A percentile compares a stretch with the other conserved stretches of the same genome.
Conservation (phyloP, 2,888 invertebrate species). For the Pharmacophagus antenor region DNA sequence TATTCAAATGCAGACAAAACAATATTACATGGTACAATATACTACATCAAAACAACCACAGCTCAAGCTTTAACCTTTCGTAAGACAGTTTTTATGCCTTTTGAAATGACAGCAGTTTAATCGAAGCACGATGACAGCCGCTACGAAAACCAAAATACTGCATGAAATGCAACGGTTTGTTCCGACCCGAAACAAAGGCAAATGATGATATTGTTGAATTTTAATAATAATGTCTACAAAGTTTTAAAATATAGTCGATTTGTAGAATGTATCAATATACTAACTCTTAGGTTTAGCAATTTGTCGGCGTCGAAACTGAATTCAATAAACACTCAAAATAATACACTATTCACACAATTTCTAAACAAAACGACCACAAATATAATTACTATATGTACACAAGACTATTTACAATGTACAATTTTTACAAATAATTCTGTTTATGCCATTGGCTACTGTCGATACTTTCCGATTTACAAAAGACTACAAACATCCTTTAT, state of each 20-base stretch:
- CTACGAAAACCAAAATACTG: slow-evolving; percentile 75
- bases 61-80: slow-evolving; percentile 53
- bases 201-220: slow-evolving; percentile 52
- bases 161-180: slow-evolving; percentile 77
- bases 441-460: slow-evolving; percentile 85
- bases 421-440: slow-evolving; percentile 82
- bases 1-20: slow-evolving; percentile 47
- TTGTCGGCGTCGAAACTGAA: slow-evolving; percentile 83
- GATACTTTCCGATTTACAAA: slow-evolving; percentile 82
- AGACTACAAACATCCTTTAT: slow-evolving; percentile 78
- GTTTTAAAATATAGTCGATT: slow-evolving; percentile 51
- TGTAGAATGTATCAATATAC: slow-evolving; percentile 66
- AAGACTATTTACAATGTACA: slow-evolving; percentile 87
- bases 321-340: slow-evolving; percentile 81
- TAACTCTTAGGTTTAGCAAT: slow-evolving; percentile 65
- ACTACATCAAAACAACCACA: slow-evolving; percentile 45
- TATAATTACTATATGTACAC: slow-evolving; percentile 88
- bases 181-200: slow-evolving; percentile 81
- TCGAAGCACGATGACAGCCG: slow-evolving; percentile 76
- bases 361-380: slow-evolving; percentile 83
- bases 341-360: slow-evolving; percentile 82
- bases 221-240: slow-evolving; percentile 40
- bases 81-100: slow-evolving; percentile 61
- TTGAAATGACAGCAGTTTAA: slow-evolving; percentile 70
- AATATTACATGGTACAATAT: slow-evolving; percentile 60